Evolutionary conservation across 2,797 vertebrate species (phyloP).

Genomic region (Pantherophis alleghaniensis): DNA sequence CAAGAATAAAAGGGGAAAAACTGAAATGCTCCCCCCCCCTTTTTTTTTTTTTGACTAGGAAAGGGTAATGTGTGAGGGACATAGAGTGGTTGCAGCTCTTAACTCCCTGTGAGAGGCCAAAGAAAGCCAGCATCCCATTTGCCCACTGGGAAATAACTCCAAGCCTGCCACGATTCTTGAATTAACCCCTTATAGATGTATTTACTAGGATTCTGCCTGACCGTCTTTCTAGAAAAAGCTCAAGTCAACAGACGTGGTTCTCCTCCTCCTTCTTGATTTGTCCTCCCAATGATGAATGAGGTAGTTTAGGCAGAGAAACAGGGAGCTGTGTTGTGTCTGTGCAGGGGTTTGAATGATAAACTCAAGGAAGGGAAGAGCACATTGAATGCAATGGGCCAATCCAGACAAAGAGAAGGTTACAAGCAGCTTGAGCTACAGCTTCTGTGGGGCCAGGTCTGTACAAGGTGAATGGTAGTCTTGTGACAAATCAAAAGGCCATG

Average conservation of each 20-base stretch:
- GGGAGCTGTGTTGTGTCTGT: neutral
- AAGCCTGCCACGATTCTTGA: neutral
- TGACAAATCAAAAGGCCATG: neutral
- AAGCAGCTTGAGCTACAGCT: neutral
- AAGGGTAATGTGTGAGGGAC: slow-evolving; percentile 22
- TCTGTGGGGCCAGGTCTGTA: neutral
- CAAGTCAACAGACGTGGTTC: neutral
- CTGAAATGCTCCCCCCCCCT: slow-evolving; percentile 11
- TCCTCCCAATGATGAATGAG: neutral
- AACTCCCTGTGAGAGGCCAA: slow-evolving; percentile 12
- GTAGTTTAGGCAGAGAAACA: neutral
- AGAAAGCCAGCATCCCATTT: neutral
- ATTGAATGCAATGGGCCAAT: neutral
- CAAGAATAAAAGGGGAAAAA: slow-evolving; percentile 13
- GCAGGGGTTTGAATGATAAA: neutral
- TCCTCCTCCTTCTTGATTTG: neutral
- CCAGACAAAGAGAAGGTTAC: neutral
- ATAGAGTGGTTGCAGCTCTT: neutral
- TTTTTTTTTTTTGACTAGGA: slow-evolving; percentile 18
- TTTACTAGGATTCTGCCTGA: neutral
- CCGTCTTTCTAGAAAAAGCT: neutral
- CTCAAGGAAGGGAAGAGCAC: neutral
- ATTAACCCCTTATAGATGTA: neutral
- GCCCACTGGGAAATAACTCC: neutral
- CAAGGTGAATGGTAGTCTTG: neutral